Base-by-base conservation (phyloP, 1,140 invertebrate genomes). In the Arctopsyche grandis region DNA sequence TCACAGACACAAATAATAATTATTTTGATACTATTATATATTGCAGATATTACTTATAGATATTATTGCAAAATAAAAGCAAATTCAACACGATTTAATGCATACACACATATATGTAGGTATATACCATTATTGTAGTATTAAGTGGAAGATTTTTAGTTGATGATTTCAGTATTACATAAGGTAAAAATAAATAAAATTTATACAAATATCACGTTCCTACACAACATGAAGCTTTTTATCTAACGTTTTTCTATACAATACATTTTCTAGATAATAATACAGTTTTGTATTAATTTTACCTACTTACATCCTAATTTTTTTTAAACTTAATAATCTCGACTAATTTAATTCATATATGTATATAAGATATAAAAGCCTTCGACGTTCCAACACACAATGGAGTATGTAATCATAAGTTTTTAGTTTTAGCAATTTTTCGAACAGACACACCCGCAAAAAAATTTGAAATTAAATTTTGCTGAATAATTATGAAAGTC, bases 181-280 rank as follows among this genome's bases (percentile, higher is more conserved):
- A 26, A 22, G 4, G 26, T n/a, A 22, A 44, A 4, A 26, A 29
- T 69, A 48, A 21, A 24, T 66, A 66, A n/a, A 21, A 29, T 52
- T 43, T 69, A 24, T 79, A 66, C 63, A 71, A 77, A 79, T 81
- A 81, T 81, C 77, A 81, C 80, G 69, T 77, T 77, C 74, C 80
- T 81, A 81, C 80, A 77, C 75, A 73, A 81, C 80, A 81, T 81
- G 75, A 79, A 81, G 79, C 77, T 69, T 60, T n/a, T 63, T 70
- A 44, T 70, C 77, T 78, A 78, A 78, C 48, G 43, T 78, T 58
- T 78, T 78, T 52, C 69, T 69, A 48, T 73, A 69, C 26, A 43
- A 52, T 66, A 52, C 46, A 74, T 75, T 75, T 69, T 29, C 80
- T 81, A 81, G 14, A 74, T 80, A 48, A 76, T 76, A 73, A 74